Percentiles rank a stretch among this genome's conserved stretches.
These are phyloP conservation scores for Pammene fasciana DNA, from an alignment of 2,888 invertebrate genomes.

Conservation along the genomic window DNA sequence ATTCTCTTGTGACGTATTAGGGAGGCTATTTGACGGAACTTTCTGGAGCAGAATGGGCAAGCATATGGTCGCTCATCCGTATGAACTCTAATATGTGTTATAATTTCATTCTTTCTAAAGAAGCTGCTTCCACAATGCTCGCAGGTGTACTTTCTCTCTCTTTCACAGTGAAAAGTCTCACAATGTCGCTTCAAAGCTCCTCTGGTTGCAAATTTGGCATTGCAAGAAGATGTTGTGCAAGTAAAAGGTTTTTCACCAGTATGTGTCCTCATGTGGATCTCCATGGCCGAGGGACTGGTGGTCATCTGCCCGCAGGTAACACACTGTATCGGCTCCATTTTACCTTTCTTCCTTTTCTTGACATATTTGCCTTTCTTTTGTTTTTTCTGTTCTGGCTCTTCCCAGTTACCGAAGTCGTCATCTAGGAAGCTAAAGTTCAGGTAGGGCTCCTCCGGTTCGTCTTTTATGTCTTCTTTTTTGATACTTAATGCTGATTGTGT, in stretches of 20 bases:
- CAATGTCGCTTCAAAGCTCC: conserved; percentile 68
- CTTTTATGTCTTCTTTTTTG: conserved; percentile 49
- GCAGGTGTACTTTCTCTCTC: conserved; percentile 70
- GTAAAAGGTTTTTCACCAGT: conserved; percentile 73
- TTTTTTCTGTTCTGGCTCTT: conserved; percentile 14
- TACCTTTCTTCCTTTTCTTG: conserved; percentile 52
- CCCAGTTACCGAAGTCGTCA: conserved; percentile 39
- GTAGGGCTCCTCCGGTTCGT: conserved; percentile 45
- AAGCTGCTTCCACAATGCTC: conserved; percentile 76
- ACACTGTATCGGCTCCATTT: conserved; percentile 63
- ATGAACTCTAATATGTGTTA: conserved; percentile 71
- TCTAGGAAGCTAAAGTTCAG: conserved; percentile 43
- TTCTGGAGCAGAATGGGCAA: conserved; percentile 66
- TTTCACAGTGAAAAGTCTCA: conserved; percentile 59
- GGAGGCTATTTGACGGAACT: conserved; percentile 70
- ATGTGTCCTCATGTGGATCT: conserved; percentile 70
- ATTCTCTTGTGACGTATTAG: conserved; percentile 70
- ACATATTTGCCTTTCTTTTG: conserved; percentile 48
- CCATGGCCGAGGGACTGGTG: conserved; percentile 65
- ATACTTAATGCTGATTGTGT: conserved; percentile 52
- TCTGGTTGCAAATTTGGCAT: conserved; percentile 61
- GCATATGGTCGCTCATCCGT: conserved; percentile 71
- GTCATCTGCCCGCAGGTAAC: conserved; percentile 64
- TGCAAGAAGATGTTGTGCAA: conserved; percentile 62
- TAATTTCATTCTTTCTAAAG: conserved; percentile 68